A percentile compares a stretch with the other conserved stretches of the same genome.
phyloP scores from a whole-genome alignment of 1,140 invertebrate genomes.

The Leptoteleia sp. region DNA sequence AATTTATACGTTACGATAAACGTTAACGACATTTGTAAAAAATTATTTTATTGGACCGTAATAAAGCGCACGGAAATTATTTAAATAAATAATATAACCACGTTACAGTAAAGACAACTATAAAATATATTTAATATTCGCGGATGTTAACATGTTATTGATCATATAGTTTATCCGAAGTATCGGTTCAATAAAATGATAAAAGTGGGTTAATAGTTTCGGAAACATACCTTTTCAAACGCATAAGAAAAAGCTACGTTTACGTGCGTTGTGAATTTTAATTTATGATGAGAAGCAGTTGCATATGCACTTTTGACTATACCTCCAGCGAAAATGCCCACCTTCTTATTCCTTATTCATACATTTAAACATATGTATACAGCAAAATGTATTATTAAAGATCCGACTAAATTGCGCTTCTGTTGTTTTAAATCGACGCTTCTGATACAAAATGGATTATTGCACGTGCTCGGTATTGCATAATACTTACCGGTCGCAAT shows the following conservation, averaged over 20 bases:
- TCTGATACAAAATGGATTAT: slow-evolving; percentile 54
- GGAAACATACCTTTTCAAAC: slow-evolving; percentile 36
- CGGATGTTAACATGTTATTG: slow-evolving; percentile 29
- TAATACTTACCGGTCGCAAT: slow-evolving; percentile 50
- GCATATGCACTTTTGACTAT: slow-evolving; percentile 33
- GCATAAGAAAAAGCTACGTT: slow-evolving; percentile 47
- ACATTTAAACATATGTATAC: slow-evolving; percentile 45
- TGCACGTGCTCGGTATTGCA: slow-evolving; percentile 59
- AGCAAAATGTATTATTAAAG: slow-evolving; percentile 48
- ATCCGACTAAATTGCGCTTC: slow-evolving; percentile 66
- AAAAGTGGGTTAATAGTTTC: slow-evolving; percentile 52
- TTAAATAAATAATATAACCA: slow-evolving; percentile 23
- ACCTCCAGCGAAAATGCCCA: slow-evolving; percentile 12
- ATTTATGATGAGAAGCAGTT: slow-evolving; percentile 57
- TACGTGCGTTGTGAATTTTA: slow-evolving; percentile 48
- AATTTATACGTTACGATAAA: too few species aligned
- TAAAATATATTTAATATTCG: slow-evolving; percentile 39
- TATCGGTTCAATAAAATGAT: slow-evolving; percentile 35
- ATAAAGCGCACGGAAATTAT: background rate
- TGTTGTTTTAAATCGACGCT: slow-evolving; percentile 56
- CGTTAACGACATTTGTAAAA: too few species aligned
- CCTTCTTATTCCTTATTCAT: slow-evolving; percentile 36
- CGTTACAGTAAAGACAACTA: too few species aligned
- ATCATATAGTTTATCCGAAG: slow-evolving; percentile 41
- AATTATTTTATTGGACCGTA: background rate